Evolutionary conservation across 2,888 invertebrate species (phyloP).

Genomic region (Spilosoma lubricipeda): DNA sequence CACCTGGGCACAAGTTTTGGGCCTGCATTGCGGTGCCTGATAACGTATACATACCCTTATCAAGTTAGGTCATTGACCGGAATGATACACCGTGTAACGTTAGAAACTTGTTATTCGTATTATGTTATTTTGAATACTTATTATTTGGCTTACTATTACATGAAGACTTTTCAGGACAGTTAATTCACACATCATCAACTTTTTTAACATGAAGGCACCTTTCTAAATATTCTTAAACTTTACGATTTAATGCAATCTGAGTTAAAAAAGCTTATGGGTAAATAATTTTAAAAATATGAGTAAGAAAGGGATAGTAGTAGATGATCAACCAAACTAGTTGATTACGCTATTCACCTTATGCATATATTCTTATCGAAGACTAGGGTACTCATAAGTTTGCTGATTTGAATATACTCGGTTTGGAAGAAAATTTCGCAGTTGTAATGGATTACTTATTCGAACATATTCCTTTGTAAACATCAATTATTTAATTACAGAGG

Average conservation of each 20-base stretch:
- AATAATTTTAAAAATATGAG: too few relatives aligned
- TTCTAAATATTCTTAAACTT: too few relatives aligned
- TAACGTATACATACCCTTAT: constrained; percentile 70
- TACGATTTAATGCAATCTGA: too few relatives aligned
- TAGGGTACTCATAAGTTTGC: too few relatives aligned
- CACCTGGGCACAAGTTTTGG: constrained; percentile 69
- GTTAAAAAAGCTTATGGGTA: too few relatives aligned
- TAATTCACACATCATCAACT: too few relatives aligned
- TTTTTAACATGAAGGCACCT: too few relatives aligned
- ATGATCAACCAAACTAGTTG: too few relatives aligned
- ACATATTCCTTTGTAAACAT: constrained; percentile 16
- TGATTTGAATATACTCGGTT: not conserved
- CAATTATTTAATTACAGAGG: constrained; percentile 22
- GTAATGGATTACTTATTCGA: not conserved
- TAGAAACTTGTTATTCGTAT: constrained; percentile 24
- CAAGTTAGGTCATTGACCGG: constrained; percentile 68
- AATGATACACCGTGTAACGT: constrained; percentile 62
- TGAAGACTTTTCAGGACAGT: not conserved
- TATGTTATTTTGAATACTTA: not conserved
- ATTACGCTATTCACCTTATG: too few relatives aligned
- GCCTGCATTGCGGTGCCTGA: constrained; percentile 81
- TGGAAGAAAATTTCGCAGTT: not conserved
- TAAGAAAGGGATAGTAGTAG: too few relatives aligned
- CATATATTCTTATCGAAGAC: too few relatives aligned
- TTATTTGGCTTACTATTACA: not conserved